A percentile compares a stretch with the other conserved stretches of the same genome.
phyloP scores from a whole-genome alignment of 2,888 invertebrate genomes.

The Oxycera nigricornis region DNA sequence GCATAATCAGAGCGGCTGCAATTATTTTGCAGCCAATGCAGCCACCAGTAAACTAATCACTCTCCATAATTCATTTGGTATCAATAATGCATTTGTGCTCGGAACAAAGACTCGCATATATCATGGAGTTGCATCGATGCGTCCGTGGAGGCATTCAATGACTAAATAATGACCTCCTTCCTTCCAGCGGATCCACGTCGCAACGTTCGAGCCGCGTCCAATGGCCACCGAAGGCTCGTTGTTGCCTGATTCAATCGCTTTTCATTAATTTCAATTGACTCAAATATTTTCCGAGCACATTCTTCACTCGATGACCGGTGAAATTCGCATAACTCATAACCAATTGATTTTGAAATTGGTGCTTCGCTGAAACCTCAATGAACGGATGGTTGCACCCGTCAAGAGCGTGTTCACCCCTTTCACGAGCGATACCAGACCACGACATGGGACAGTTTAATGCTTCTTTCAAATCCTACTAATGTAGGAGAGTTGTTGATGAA shows the following conservation, averaged over 20 bases:
- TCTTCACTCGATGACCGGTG: conserved; percentile 27
- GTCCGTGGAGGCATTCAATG: conserved; percentile 16
- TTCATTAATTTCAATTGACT: conserved; percentile 39
- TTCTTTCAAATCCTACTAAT: too few relatives aligned
- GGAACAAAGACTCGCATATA: conserved; percentile 19
- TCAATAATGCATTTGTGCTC: conserved; percentile 9
- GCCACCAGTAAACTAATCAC: neutral
- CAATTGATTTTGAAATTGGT: conserved; percentile 33
- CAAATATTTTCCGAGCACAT: conserved; percentile 35
- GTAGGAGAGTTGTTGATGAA: too few relatives aligned
- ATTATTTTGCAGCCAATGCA: too few relatives aligned
- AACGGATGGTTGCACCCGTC: too few relatives aligned
- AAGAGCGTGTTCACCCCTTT: too few relatives aligned
- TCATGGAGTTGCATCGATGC: conserved; percentile 5
- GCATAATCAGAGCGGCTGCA: too few relatives aligned
- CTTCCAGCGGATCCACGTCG: neutral
- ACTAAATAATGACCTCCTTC: conserved; percentile 19
- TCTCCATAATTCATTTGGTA: conserved; percentile 10
- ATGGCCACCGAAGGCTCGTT: neutral
- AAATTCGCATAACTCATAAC: conserved; percentile 39
- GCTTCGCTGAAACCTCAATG: neutral
- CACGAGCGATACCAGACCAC: too few relatives aligned
- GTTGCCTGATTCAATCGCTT: conserved; percentile 20
- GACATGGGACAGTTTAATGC: too few relatives aligned
- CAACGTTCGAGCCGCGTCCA: neutral